phyloP scores from a whole-genome alignment of 2,888 invertebrate species.

The Acleris literana region DNA sequence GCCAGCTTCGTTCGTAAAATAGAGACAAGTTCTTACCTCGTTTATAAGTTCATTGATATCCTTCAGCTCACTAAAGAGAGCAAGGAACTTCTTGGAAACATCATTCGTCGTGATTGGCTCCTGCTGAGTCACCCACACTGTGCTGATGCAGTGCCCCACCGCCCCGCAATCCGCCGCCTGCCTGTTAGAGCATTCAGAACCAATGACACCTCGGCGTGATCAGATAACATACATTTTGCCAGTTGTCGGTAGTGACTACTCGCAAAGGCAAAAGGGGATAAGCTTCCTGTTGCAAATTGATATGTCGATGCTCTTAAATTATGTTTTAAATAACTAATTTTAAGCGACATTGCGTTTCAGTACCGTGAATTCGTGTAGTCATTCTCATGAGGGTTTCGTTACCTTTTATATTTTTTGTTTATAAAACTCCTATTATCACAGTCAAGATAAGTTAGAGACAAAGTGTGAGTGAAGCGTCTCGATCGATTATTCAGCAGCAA shows the following conservation, averaged over 20 bases:
- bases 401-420: too few relatives aligned
- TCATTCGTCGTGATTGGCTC: constrained; percentile 87
- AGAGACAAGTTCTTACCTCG: constrained; percentile 53
- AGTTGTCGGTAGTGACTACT: background rate
- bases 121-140: constrained; percentile 89
- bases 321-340: constrained; percentile 2
- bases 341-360: background rate
- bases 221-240: background rate
- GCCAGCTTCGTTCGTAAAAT: too few relatives aligned
- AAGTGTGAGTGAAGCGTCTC: too few relatives aligned
- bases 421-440: too few relatives aligned
- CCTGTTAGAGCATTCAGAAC: constrained; percentile 64
- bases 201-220: background rate
- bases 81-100: constrained; percentile 88
- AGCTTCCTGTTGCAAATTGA: constrained; percentile 12
- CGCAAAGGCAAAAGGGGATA: background rate
- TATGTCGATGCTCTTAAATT: constrained; percentile 5
- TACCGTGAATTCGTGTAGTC: too few relatives aligned
- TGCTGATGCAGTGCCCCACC: constrained; percentile 91
- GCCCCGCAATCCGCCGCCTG: constrained; percentile 91
- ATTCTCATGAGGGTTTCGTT: too few relatives aligned
- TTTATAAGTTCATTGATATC: constrained; percentile 73
- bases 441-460: too few relatives aligned
- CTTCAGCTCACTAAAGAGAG: constrained; percentile 68
- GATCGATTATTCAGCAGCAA: too few relatives aligned